Percentiles rank a stretch among this genome's conserved stretches.
phyloP scores from a whole-genome alignment of 2,113 vertebrate species.

The Columbina picui region DNA sequence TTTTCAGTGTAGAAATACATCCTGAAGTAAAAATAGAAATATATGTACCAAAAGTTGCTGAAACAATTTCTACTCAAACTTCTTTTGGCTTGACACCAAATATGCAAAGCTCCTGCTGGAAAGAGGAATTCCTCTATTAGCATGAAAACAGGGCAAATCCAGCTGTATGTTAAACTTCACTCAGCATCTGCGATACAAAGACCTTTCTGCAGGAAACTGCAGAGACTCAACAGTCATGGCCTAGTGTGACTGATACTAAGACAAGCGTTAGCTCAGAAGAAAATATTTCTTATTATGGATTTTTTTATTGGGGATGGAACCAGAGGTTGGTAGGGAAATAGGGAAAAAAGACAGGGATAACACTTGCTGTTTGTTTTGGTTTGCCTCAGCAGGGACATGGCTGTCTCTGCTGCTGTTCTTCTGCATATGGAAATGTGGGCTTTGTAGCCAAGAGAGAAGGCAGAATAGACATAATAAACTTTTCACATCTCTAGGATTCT shows the following conservation, averaged over 20 bases:
- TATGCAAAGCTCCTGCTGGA: background rate
- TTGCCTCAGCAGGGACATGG: background rate
- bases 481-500: background rate
- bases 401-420: background rate
- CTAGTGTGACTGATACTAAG: background rate
- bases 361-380: background rate
- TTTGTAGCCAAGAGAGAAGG: background rate
- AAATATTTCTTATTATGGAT: background rate
- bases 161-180: background rate
- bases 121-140: conserved; percentile 1
- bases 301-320: background rate
- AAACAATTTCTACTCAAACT: conserved; percentile 24
- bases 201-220: background rate
- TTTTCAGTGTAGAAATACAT: background rate
- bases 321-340: background rate
- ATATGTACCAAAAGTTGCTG: background rate
- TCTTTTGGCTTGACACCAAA: conserved; percentile 22
- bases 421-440: background rate
- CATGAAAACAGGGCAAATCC: background rate
- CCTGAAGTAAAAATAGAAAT: conserved; percentile 36
- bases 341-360: background rate
- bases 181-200: background rate
- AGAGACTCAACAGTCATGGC: background rate
- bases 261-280: background rate
- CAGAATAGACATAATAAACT: background rate